Base-by-base conservation (phyloP, 2,888 invertebrate genomes). In the Andrena chrysosceles region DNA sequence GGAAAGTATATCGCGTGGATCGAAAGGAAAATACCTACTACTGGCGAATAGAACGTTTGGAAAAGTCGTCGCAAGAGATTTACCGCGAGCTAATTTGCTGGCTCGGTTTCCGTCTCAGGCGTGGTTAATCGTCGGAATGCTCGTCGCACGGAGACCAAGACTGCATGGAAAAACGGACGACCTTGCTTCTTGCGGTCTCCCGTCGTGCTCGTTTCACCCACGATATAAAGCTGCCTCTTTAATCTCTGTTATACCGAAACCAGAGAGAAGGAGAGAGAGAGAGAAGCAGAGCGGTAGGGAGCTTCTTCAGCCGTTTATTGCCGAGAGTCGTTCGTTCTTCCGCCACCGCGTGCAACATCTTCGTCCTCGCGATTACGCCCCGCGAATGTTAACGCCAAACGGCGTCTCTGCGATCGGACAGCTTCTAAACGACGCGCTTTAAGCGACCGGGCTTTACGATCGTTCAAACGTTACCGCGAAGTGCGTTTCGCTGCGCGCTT, bases 71-170 rank as follows among this genome's bases (percentile, higher is more conserved):
- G 31, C 35, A 64, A n/a, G 69, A 77, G 76, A 87, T 87, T 83
- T 77, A 78, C 35, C 66, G 70, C 26, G 29, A 82, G 80, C 87
- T 84, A 86, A 83, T 87, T 87, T 75, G 78, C 69, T 76, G 74
- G 70, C 81, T 70, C 31, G 64, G 49, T 67, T 86, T 74, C 20
- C 77, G 49, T 62, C 71, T 74, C 59, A 66, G 62, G 63, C 75
- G 72, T 66, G 86, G 81, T 84, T 87, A 87, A 87, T 87, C 86
- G 83, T 68, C 74, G 87, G 76, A 77, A 84, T 87, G 87, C 77
- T 75, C 62, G 66, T 73, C 70, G 62, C 56, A 73, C 60, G 29
- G 66, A 66, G 77, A 54, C 72, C 59, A 52, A 64, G 74, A 68
- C 69, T 82, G 78, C 71, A 82, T 59, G 81, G 79, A 87, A 86